Base-by-base conservation (phyloP, 2,113 vertebrate genomes). In the Turnix velox region DNA sequence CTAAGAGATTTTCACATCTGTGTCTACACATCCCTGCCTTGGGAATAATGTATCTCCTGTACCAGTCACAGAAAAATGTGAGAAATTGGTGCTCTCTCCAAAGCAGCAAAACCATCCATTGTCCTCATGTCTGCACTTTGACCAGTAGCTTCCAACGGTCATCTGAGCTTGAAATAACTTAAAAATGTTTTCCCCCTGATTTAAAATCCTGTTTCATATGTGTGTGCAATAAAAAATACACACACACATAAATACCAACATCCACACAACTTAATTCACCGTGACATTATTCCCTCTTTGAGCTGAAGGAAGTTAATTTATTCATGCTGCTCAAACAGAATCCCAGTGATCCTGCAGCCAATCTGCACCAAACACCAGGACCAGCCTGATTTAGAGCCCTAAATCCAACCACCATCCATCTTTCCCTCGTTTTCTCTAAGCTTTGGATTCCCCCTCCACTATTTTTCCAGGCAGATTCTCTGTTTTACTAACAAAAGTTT, bases 1-100 rank as follows among this genome's bases (percentile, higher is more conserved):
- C 97, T 93, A 97, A 97, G 97, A 96, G 97, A 98, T 96, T 98
- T 98, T 98, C 98, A 98, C 99, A 99, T 99, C 98, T 99, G 98
- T 98, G 97, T 97, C 98, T 98, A 97, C 97, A 98, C 97, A 97
- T 98, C 97, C 96, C 96, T 88, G 97, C 94, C 98, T 95, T 93
- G 98, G 98, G 97, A 98, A 97, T 98, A 97, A 97, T 95, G 97
- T 66, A 95, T 97, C 97, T 97, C 90, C 1, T 95, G 95, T 93
- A 97, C 94, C 96, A 96, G 96, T 98, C 96, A 97, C 87, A 97
- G 95, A 97, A 98, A 97, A 97, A 97, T 97, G 96, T 92, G 94
- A 95, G 93, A 96, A 97, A 96, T 88, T 66, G 90, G 49, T 95
- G 91, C 63, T 75, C 94, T 88, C 92, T 96, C 96, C 91, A 96